phyloP scores from a whole-genome alignment of 1,140 invertebrate species.

The Nautilus pompilius region DNA sequence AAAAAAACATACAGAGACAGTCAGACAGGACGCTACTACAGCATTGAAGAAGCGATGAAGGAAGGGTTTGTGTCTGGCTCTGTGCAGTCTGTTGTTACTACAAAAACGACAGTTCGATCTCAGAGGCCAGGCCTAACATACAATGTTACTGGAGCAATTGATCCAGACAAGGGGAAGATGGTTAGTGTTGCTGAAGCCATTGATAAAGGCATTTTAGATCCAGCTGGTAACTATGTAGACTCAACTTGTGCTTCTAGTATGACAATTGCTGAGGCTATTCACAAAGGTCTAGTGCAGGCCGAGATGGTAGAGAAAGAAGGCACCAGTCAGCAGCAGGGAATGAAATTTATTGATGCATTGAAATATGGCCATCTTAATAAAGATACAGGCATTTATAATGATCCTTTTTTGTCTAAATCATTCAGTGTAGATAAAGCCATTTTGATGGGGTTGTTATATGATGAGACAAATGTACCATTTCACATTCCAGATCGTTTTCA shows the following conservation, averaged over 20 bases:
- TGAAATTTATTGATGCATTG: slow-evolving; percentile 75
- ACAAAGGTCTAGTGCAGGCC: slow-evolving; percentile 73
- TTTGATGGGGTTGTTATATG: slow-evolving; percentile 72
- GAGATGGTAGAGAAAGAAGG: slow-evolving; percentile 64
- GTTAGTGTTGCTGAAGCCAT: slow-evolving; percentile 46
- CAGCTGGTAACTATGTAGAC: slow-evolving; percentile 62
- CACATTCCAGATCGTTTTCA: slow-evolving; percentile 29
- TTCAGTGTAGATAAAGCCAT: slow-evolving; percentile 73
- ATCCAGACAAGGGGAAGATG: slow-evolving; percentile 63
- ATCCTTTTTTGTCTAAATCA: slow-evolving; percentile 70
- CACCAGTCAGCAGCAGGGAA: slow-evolving; percentile 7
- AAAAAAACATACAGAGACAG: slow-evolving; percentile 61
- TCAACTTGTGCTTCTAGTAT: slow-evolving; percentile 74
- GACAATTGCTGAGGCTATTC: slow-evolving; percentile 73
- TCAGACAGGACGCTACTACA: slow-evolving; percentile 58
- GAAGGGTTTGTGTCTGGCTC: slow-evolving; percentile 71
- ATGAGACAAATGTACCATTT: slow-evolving; percentile 64
- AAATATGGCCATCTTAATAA: slow-evolving; percentile 74
- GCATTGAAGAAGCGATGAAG: slow-evolving; percentile 71
- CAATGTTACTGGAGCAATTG: slow-evolving; percentile 72
- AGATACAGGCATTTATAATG: slow-evolving; percentile 71
- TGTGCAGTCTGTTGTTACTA: slow-evolving; percentile 31
- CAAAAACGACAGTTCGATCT: slow-evolving; percentile 45
- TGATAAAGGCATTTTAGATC: slow-evolving; percentile 46
- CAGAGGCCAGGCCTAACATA: slow-evolving; percentile 28